Conservation (phyloP, 2,113 vertebrate genomes). For the Hydrolagus affinis region DNA sequence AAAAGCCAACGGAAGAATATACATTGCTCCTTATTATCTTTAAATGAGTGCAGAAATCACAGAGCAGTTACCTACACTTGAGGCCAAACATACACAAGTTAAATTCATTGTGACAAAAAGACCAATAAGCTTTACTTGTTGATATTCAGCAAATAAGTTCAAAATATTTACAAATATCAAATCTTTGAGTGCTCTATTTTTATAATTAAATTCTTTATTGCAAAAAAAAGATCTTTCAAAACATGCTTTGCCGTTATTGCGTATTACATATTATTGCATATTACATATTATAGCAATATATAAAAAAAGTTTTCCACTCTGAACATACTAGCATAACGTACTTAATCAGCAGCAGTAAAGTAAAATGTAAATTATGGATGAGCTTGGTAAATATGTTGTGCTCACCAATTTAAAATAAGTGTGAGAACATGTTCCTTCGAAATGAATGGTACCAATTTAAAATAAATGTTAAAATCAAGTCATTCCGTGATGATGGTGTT, state of each 20-base stretch:
- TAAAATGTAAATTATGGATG: slow-evolving; percentile 9
- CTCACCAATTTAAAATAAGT: slow-evolving; percentile 1
- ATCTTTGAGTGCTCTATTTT: no score
- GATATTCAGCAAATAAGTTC: no score
- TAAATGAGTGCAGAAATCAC: background rate
- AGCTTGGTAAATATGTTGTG: background rate
- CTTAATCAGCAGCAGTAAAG: slow-evolving; percentile 15
- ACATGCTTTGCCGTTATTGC: background rate
- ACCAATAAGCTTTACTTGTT: no score
- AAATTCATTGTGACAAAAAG: background rate
- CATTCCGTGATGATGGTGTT: background rate
- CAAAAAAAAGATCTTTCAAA: background rate
- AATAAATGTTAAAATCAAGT: slow-evolving; percentile 19
- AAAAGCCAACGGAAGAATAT: background rate
- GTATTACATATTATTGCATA: no score
- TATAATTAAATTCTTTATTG: no score
- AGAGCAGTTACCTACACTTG: background rate
- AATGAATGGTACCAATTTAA: slow-evolving; percentile 12
- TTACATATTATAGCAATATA: background rate
- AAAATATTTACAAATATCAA: no score
- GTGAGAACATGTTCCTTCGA: background rate
- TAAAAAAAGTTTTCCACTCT: background rate
- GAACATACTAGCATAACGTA: background rate
- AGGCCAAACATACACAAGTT: background rate
- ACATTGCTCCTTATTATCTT: background rate